A percentile compares a stretch with the other conserved stretches of the same genome.
phyloP scores from a whole-genome alignment of 2,797 vertebrate species.

The Periophthalmus magnuspinnatus region DNA sequence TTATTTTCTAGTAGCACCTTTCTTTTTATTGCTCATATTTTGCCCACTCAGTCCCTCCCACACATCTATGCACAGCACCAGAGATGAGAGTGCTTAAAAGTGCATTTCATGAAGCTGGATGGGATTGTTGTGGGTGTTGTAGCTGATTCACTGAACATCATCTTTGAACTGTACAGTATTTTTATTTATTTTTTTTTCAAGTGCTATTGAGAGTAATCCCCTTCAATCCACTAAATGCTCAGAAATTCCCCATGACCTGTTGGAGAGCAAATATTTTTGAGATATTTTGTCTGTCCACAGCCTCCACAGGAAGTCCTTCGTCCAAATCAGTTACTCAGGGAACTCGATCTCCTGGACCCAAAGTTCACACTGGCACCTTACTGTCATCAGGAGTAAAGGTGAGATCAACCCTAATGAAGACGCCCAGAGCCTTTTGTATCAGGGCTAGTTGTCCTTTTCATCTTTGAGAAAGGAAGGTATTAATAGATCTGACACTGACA shows the following conservation, averaged over 20 bases:
- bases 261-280: neutral
- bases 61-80: conserved; percentile 36
- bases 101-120: conserved; percentile 37
- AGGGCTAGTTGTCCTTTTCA: too few relatives aligned
- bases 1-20: conserved; percentile 28
- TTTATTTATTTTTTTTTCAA: neutral
- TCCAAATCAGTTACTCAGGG: conserved; percentile 85
- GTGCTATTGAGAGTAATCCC: conserved; percentile 12
- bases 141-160: conserved; percentile 47
- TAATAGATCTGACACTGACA: conserved; percentile 57
- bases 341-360: conserved; percentile 88
- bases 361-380: conserved; percentile 90
- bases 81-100: conserved; percentile 34
- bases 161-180: conserved; percentile 15
- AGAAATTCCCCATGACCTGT: neutral
- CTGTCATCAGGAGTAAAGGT: conserved; percentile 93
- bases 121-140: conserved; percentile 49
- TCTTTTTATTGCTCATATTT: conserved; percentile 14
- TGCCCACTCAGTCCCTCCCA: conserved; percentile 42
- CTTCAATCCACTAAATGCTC: conserved; percentile 11
- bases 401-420: conserved; percentile 49
- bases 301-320: conserved; percentile 84
- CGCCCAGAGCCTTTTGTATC: conserved; percentile 16
- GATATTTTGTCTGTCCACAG: conserved; percentile 20
- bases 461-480: conserved; percentile 27